Percentiles rank a stretch among this genome's conserved stretches.
These are phyloP conservation scores for Glossosoma conforme DNA, from an alignment of 1,140 invertebrate genomes.

Conservation along the genomic window DNA sequence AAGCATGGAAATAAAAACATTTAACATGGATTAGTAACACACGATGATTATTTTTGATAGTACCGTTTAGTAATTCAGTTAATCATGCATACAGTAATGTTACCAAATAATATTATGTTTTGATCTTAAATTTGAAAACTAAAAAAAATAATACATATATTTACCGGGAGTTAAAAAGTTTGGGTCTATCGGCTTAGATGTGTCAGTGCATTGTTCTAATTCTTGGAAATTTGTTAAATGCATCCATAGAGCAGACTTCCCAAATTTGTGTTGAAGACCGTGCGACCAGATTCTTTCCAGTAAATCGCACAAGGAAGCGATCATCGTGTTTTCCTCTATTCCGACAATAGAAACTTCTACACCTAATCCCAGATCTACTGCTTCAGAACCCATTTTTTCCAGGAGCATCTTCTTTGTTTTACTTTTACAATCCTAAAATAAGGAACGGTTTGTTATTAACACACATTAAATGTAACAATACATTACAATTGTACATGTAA, in stretches of 20 bases:
- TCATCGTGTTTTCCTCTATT: conserved; percentile 96
- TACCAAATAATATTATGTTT: no score
- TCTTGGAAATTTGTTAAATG: conserved; percentile 88
- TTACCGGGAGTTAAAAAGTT: conserved; percentile 80
- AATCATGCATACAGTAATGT: no score
- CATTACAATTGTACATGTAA: no score
- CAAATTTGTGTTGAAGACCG: conserved; percentile 91
- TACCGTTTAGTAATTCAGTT: conserved; percentile 27
- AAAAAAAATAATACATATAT: conserved; percentile 2
- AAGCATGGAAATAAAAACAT: conserved; percentile 25
- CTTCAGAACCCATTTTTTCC: conserved; percentile 96
- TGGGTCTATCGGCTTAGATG: conserved; percentile 70
- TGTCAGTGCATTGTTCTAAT: conserved; percentile 72
- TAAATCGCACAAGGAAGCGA: conserved; percentile 95
- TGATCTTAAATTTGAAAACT: conserved; percentile 16
- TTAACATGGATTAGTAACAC: no score
- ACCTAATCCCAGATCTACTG: conserved; percentile 60
- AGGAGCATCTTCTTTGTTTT: conserved; percentile 97
- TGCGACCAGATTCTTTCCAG: conserved; percentile 98
- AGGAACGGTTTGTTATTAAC: no score
- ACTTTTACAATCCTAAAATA: conserved; percentile 74
- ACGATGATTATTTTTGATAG: no score
- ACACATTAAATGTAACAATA: no score
- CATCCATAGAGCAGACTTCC: conserved; percentile 93
- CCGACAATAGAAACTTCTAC: conserved; percentile 57